Evolutionary conservation across 2,888 invertebrate genomes (phyloP).

Genomic region (Polyommatus iphigenia): DNA sequence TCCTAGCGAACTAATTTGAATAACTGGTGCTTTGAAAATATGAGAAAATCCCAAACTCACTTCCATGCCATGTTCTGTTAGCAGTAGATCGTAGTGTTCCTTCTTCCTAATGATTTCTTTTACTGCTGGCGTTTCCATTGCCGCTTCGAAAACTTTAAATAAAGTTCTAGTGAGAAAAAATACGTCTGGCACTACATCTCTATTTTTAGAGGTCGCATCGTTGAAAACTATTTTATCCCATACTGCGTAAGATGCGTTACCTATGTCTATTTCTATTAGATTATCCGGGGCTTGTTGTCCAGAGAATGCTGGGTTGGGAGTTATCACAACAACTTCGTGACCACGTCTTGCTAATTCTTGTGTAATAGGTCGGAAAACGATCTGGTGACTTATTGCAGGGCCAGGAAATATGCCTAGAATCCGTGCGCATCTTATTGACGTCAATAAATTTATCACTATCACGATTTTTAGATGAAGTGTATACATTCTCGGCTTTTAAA

Average conservation of each 20-base stretch:
- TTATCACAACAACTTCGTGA: conserved; percentile 48
- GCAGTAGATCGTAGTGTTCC: conserved; percentile 50
- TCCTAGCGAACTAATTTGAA: conserved; percentile 53
- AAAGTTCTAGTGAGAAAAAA: neutral
- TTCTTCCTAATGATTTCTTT: conserved; percentile 39
- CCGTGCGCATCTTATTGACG: conserved; percentile 43
- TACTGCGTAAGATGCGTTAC: conserved; percentile 48
- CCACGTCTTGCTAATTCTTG: conserved; percentile 51
- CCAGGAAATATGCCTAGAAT: conserved; percentile 56
- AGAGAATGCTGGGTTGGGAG: conserved; percentile 47
- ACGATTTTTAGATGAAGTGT: neutral
- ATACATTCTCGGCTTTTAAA: neutral
- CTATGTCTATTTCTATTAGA: conserved; percentile 51
- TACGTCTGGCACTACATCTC: neutral
- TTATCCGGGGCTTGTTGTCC: conserved; percentile 45
- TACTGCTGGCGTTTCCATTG: conserved; percentile 40
- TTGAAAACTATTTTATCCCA: conserved; percentile 38
- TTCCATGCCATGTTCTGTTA: conserved; percentile 49
- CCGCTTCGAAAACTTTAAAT: conserved; percentile 37
- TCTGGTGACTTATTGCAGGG: conserved; percentile 56
- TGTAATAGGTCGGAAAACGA: conserved; percentile 50
- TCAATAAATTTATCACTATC: neutral
- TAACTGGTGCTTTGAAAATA: conserved; percentile 53
- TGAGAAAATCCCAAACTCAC: conserved; percentile 48
- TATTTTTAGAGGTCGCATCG: neutral